Evolutionary conservation across 2,113 vertebrate genomes (phyloP).

Genomic region (Rattus norvegicus): GRCr8 NC_086020.1:200622001-200622500

Average conservation of each 20-base stretch:
- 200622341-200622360: slow-evolving; percentile 41
- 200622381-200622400: not conserved
- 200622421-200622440: not conserved
- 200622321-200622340: not conserved
- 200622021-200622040: not conserved
- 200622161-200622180: not conserved
- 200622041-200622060: not conserved
- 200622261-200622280: not conserved
- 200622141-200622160: not conserved
- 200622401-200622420: not conserved
- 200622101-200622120: slow-evolving; percentile 14
- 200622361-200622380: slow-evolving; percentile 16
- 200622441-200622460: slow-evolving; percentile 1
- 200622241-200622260: slow-evolving; percentile 10
- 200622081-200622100: not conserved
- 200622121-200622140: slow-evolving; percentile 17
- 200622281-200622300: not conserved
- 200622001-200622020: not conserved
- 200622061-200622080: not conserved
- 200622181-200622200: not conserved
- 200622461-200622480: not conserved
- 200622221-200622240: not conserved
- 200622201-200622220: not conserved
- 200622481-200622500: not conserved
- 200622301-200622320: not conserved